Evolutionary conservation across 2,113 vertebrate species (phyloP), one percentile per base, ranked within the genome.

Genomic region (Apteryx owenii): DNA sequence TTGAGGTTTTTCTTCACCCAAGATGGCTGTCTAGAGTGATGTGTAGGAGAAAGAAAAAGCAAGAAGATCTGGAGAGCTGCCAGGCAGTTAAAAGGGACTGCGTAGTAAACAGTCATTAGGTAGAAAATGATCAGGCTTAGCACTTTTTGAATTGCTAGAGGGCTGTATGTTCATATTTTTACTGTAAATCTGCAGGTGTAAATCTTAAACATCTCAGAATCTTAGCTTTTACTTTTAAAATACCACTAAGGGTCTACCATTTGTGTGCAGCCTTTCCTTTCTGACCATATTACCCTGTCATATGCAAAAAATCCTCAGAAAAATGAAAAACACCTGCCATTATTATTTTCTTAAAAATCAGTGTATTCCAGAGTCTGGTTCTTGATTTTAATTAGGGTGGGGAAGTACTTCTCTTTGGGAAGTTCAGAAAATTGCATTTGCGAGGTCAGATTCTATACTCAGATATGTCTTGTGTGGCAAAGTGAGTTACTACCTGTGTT

Each of bases 21-120:
- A 95, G 85, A 91, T 95, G 96, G 92, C 76, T 92, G 72, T 48
- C 66, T 48, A 4, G 76, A 94, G 75, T 61, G 60, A 79, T 12
- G 8, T 29, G 78, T 15, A 75, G 87, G 93, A 94, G 93, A 80
- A 84, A 38, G 86, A 21, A 77, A 50, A 91, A n/a, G 53, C 61
- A 44, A 48, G 82, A 82, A 40, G 82, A 79, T 64, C 77, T 91
- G 81, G 81, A 85, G 16, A 66, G 62, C 51, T 82, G 90, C 96
- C 97, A 95, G 46, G 68, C 50, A 7, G 94, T 84, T 78, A 28
- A 94, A 93, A 92, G 81, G 56, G 69, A 21, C 75, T 70, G 65
- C 29, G 51, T 69, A 93, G 85, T 94, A 95, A 85, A 96, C 89
- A 89, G 82, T 93, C 76, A 93, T 97, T 94, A 95, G 89, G 80